These are phyloP conservation scores for Cepphus grylle DNA, from an alignment of 2,113 vertebrate genomes.

Conservation along the genomic window DNA sequence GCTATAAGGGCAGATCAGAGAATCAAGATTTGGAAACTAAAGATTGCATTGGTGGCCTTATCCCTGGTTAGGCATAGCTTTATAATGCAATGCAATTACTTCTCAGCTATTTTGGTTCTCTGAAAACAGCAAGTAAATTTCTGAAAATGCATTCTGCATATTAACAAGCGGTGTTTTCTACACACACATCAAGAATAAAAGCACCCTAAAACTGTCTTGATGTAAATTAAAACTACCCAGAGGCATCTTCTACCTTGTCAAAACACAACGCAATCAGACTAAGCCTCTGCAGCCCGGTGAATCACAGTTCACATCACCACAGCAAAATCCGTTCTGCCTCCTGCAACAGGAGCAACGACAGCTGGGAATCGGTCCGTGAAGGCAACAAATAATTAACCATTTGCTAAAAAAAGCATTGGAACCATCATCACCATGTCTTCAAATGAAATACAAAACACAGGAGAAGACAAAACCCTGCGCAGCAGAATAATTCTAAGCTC, in stretches of 20 bases:
- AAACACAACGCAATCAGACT: neutral
- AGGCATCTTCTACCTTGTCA: neutral
- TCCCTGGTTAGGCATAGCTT: neutral
- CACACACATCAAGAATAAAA: neutral
- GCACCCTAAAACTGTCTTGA: neutral
- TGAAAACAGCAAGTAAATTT: neutral
- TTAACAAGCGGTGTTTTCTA: neutral
- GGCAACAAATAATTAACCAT: neutral
- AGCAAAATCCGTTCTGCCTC: neutral
- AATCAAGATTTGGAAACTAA: neutral
- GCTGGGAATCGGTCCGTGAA: neutral
- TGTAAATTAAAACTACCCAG: neutral
- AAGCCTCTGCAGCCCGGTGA: neutral
- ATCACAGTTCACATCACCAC: neutral
- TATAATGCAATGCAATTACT: rapidly evolving
- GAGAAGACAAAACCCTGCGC: neutral
- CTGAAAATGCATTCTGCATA: neutral
- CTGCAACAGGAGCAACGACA: neutral
- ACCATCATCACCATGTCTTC: neutral
- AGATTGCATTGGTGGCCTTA: neutral
- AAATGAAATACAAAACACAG: rapidly evolving
- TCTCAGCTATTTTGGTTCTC: neutral
- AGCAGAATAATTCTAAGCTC: neutral
- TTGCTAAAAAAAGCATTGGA: neutral
- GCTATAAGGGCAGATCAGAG: neutral